Evolutionary conservation across 2,113 vertebrate species (phyloP).

Genomic region (Protobothrops mucrosquamatus): DNA sequence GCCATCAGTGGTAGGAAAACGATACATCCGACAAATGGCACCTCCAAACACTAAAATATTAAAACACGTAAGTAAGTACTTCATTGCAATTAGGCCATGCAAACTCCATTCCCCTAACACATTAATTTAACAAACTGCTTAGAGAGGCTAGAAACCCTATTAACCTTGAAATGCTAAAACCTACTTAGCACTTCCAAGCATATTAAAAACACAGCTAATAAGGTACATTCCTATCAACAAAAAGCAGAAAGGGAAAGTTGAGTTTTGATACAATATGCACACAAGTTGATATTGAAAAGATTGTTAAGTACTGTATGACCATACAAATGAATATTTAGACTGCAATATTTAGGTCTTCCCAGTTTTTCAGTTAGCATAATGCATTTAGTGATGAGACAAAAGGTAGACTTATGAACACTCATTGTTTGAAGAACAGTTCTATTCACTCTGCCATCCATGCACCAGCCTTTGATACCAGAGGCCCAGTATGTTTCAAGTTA

Average conservation of each 20-base stretch:
- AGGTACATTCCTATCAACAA: neutral
- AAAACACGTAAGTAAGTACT: conserved; percentile 1
- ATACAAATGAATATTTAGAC: neutral
- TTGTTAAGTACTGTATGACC: neutral
- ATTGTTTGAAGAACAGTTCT: neutral
- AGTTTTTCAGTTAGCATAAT: neutral
- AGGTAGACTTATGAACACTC: neutral
- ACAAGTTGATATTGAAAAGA: neutral
- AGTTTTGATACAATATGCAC: neutral
- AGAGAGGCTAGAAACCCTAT: neutral
- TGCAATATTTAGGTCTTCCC: neutral
- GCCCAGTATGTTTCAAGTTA: neutral
- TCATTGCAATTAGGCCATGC: neutral
- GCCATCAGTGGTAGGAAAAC: conserved; percentile 91
- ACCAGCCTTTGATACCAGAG: neutral
- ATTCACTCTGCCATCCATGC: neutral
- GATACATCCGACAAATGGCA: conserved; percentile 96
- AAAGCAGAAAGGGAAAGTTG: neutral
- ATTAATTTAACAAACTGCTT: neutral
- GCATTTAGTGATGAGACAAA: neutral
- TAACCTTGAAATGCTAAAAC: neutral
- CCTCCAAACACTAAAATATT: conserved; percentile 87
- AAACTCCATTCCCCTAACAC: neutral
- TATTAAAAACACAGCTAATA: neutral
- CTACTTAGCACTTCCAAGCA: neutral